phyloP scores from a whole-genome alignment of 2,888 invertebrate species.

The Tyria jacobaeae region DNA sequence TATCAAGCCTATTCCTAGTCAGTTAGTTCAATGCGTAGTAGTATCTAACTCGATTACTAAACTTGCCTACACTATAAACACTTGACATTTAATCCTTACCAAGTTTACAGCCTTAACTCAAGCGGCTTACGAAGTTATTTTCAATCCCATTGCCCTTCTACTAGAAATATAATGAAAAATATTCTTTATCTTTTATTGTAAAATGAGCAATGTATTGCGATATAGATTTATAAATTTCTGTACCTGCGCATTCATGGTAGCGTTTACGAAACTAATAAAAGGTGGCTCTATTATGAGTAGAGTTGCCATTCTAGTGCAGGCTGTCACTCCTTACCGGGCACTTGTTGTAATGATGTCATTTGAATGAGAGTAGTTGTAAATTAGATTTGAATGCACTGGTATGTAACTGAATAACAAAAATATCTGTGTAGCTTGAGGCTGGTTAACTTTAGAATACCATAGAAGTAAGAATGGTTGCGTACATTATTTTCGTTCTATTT shows the following conservation, averaged over 20 bases:
- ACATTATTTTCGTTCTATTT: too few species aligned
- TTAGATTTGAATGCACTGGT: constrained; percentile 59
- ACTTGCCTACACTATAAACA: constrained; percentile 45
- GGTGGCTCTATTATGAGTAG: constrained; percentile 58
- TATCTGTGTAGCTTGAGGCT: constrained; percentile 27
- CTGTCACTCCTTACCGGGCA: constrained; percentile 54
- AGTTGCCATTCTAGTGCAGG: constrained; percentile 53
- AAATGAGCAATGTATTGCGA: constrained; percentile 26
- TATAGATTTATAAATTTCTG: constrained; percentile 14
- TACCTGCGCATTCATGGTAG: constrained; percentile 26
- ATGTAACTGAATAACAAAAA: constrained; percentile 48
- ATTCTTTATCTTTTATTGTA: too few species aligned
- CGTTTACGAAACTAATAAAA: constrained; percentile 46
- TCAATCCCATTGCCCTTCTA: constrained; percentile 25
- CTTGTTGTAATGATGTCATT: constrained; percentile 67
- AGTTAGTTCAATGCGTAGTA: constrained; percentile 44
- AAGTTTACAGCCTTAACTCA: constrained; percentile 6
- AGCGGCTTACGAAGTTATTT: constrained; percentile 10
- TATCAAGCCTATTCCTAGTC: constrained; percentile 23
- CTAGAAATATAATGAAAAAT: not conserved
- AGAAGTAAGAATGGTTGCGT: constrained; percentile 5
- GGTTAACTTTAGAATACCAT: constrained; percentile 30
- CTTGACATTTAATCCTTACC: constrained; percentile 53
- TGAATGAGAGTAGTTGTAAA: constrained; percentile 68
- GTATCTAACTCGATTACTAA: constrained; percentile 48